Evolutionary conservation across 2,888 invertebrate genomes (phyloP).

Genomic region (Lordiphosa andalusiaca): DNA sequence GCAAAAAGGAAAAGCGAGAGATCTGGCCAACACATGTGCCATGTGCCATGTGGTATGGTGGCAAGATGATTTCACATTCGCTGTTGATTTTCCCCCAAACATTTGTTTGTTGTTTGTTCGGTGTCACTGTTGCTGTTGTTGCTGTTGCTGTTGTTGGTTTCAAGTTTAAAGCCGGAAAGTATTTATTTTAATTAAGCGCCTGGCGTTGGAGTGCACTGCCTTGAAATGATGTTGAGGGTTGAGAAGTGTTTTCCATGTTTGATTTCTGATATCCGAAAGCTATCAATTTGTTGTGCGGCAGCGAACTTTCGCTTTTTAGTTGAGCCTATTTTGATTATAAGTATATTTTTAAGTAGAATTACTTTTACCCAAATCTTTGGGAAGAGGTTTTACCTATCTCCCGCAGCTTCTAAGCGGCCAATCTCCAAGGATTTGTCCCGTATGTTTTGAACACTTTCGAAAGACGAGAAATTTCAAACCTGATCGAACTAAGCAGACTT

Average conservation of each 20-base stretch:
- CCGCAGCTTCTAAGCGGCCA: no score
- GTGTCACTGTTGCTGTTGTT: not conserved
- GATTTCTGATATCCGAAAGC: conserved; percentile 59
- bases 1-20: conserved; percentile 42
- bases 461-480: no score
- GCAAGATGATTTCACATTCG: conserved; percentile 53
- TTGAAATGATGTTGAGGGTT: conserved; percentile 20
- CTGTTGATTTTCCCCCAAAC: conserved; percentile 45
- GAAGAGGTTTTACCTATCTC: no score
- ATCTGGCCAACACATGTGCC: conserved; percentile 60
- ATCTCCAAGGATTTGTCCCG: no score
- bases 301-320: not conserved
- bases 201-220: conserved; percentile 41
- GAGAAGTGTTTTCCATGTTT: conserved; percentile 21
- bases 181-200: conserved; percentile 69
- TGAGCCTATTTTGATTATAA: no score
- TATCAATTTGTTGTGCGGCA: conserved; percentile 25
- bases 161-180: conserved; percentile 57
- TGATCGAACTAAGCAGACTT: no score
- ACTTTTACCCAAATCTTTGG: no score
- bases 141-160: conserved; percentile 14
- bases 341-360: no score
- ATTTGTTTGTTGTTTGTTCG: conserved; percentile 20
- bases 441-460: no score
- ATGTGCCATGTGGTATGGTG: no score